Evolutionary conservation across 2,888 invertebrate species (phyloP).

Genomic region (Parnassius mnemosyne): DNA sequence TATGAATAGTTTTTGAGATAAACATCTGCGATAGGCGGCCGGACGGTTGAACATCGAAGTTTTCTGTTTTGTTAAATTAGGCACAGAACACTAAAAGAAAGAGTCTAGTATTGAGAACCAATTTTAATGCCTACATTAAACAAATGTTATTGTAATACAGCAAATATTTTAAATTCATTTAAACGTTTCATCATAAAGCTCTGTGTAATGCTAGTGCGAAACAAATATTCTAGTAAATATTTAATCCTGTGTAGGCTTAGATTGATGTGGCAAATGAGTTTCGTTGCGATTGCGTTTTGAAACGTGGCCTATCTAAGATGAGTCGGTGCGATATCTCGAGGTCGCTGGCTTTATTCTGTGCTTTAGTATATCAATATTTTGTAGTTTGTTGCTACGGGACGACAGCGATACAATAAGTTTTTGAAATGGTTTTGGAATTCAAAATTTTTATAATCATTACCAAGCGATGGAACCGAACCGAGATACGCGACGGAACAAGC

Average conservation of each 20-base stretch:
- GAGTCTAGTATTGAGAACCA: too few relatives aligned
- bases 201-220: constrained; percentile 2
- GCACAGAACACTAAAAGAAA: too few relatives aligned
- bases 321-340: constrained; percentile 36
- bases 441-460: neutral
- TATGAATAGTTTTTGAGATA: too few relatives aligned
- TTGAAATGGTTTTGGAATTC: neutral
- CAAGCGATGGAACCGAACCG: too few relatives aligned
- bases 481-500: too few relatives aligned
- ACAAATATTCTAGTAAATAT: constrained; percentile 28
- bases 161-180: constrained; percentile 1
- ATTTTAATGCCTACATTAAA: too few relatives aligned
- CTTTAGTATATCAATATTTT: constrained; percentile 15
- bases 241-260: constrained; percentile 46
- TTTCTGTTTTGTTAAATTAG: too few relatives aligned
- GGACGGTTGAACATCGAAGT: too few relatives aligned
- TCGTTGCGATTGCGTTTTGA: constrained; percentile 41
- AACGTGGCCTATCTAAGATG: constrained; percentile 33
- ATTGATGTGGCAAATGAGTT: constrained; percentile 42
- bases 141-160: too few relatives aligned
- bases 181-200: constrained; percentile 11
- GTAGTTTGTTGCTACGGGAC: neutral
- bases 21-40: too few relatives aligned
- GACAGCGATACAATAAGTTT: constrained; percentile 1
- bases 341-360: constrained; percentile 33